Conservation (phyloP, 2,888 invertebrate species). For the Thysanoteuthis rhombus region DNA sequence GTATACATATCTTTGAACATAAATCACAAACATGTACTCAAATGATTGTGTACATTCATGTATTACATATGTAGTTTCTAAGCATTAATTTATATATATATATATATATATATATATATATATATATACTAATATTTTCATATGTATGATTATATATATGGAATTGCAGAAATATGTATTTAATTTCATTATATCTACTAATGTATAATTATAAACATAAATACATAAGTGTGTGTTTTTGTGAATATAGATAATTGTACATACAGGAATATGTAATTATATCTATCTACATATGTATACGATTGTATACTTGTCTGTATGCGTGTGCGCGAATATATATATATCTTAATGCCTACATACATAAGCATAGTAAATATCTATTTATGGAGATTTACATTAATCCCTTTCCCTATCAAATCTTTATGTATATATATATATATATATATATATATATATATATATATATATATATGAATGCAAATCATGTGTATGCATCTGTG, state of each 20-base stretch:
- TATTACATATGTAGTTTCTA: not conserved
- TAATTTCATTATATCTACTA: not conserved
- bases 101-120: not conserved
- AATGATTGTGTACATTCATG: not conserved
- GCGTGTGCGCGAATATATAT: not conserved
- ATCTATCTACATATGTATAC: not conserved
- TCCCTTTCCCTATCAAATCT: not conserved
- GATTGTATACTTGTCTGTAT: not conserved
- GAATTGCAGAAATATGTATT: not conserved
- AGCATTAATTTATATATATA: not conserved
- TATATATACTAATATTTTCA: not conserved
- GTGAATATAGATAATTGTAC: not conserved
- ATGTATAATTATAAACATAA: not conserved
- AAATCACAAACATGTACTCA: not conserved
- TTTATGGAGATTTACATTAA: not conserved
- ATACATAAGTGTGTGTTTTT: not conserved
- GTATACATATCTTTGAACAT: not conserved
- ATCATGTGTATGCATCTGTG: no score
- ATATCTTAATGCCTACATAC: not conserved
- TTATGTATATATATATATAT: not conserved
- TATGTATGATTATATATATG: not conserved
- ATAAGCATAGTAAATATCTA: not conserved
- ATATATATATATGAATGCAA: not conserved
- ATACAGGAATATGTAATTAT: not conserved
- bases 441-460: not conserved